Base-by-base conservation (phyloP, 2,888 invertebrate genomes). In the Coremacera marginata region DNA sequence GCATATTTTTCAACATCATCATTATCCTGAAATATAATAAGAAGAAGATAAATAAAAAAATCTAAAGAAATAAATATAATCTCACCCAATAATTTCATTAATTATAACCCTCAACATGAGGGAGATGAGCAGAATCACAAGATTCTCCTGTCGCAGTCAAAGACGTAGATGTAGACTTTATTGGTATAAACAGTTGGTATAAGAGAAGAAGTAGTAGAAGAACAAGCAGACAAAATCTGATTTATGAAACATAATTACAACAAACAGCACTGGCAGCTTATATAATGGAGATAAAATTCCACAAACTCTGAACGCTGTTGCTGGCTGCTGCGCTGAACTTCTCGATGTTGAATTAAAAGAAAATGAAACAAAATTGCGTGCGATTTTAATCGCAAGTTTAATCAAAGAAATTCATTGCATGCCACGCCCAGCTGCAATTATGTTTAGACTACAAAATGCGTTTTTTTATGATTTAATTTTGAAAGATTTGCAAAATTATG, bases 341-440 rank as follows among this genome's bases (percentile, higher is more conserved):
- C 57, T 25, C 4, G 11, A 25, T 16, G 27, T 19, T 60, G 22
- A 60, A 60, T 25, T 60, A 60, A 60, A 60, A 60, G 14, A 14
- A 60, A 60, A 27, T 27, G 31, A 60, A 60, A 62, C 25, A 60
- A 79, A 80, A 80, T 76, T 75, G 78, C 78, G 74, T 76, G 78
- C 79, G 80, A 80, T 81, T 80, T 81, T 81, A 81, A 81, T 81
- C 81, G 81, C 65, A 65, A 80, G 80, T 81, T 81, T 80, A 81
- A 81, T 81, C 81, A 81, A 81, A 81, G 81, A 81, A 81, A 79
- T 81, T 81, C 79, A 78, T 79, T 75, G 78, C 77, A 78, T 14
- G 65, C 80, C 81, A 81, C 81, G 81, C 81, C 81, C 78, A 79
- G 77, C 77, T 80, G 81, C 80, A 80, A 81, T 81, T 81, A 81